Evolutionary conservation across 1,140 invertebrate species (phyloP), one percentile per base, ranked within the genome.

Genomic region (Leptopilina boulardi): DNA sequence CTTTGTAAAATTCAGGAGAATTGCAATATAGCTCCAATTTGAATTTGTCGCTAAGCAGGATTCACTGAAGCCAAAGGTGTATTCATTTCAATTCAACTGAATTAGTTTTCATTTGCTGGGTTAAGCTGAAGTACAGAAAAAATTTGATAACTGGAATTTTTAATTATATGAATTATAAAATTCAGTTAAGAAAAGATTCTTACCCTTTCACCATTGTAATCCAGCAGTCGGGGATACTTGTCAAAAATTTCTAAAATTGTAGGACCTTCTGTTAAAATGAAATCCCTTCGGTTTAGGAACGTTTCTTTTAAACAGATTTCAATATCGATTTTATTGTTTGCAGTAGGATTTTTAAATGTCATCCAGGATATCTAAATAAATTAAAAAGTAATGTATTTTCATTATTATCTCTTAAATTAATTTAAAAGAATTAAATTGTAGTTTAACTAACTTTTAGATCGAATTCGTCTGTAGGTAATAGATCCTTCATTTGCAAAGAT

Each of bases 121-220:
- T n/a, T n/a, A n/a, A n/a, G n/a, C n/a, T n/a, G n/a, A n/a, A n/a
- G n/a, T n/a, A n/a, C n/a, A n/a, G n/a, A n/a, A n/a, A n/a, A n/a
- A n/a, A n/a, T n/a, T n/a, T n/a, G n/a, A n/a, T n/a, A n/a, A n/a
- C n/a, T n/a, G n/a, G n/a, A n/a, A n/a, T 38, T 38, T 38, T 38
- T 38, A 9, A 38, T n/a, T n/a, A 38, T 38, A 4, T 38, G 9
- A 38, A 38, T 38, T 9, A 38, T 38, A 38, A 38, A 38, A 38
- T 38, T 38, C 9, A 38, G 34, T 9, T 4, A 38, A 4, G 3
- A 4, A 42, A 42, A 4, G n/a, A n/a, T n/a, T 51, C 11, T 51
- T 51, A 51, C 71, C 34, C 44, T 41, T 26, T 75, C 74, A 3
- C 74, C 74, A 70, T 70, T 26, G n/a, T 70, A 75, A 26, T 70